These are phyloP conservation scores for Tetanocera ferruginea DNA, from an alignment of 2,888 invertebrate genomes.

Conservation along the genomic window DNA sequence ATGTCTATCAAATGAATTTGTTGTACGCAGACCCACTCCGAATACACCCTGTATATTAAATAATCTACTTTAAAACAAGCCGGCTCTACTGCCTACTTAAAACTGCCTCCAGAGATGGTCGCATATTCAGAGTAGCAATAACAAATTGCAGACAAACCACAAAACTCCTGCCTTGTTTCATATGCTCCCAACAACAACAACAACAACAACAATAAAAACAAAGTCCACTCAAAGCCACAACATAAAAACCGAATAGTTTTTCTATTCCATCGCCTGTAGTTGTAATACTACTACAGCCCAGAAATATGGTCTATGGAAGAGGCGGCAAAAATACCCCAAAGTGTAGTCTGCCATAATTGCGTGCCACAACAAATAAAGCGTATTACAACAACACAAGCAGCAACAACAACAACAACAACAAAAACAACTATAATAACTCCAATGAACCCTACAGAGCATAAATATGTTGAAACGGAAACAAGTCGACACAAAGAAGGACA, in stretches of 20 bases:
- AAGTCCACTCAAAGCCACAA: not conserved
- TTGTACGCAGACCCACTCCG: too few species aligned
- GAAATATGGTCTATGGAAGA: not conserved
- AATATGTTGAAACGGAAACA: not conserved
- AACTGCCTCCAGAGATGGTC: too few species aligned
- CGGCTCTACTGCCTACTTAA: too few species aligned
- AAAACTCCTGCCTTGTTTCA: constrained; percentile 7
- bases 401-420: not conserved
- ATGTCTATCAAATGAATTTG: too few species aligned
- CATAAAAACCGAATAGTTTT: not conserved
- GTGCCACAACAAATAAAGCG: constrained; percentile 39
- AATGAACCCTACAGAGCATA: constrained; percentile 2
- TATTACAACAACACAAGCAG: constrained; percentile 15
- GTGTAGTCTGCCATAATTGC: constrained; percentile 45
- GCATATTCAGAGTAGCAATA: not conserved
- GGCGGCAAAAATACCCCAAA: not conserved
- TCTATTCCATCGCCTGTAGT: constrained; percentile 37
- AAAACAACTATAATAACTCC: constrained; percentile 6
- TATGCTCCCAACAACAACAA: not conserved
- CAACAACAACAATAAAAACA: not conserved
- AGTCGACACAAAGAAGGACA: constrained; percentile 4
- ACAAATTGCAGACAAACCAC: constrained; percentile 11
- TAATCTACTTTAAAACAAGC: too few species aligned
- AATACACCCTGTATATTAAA: too few species aligned
- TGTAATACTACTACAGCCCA: not conserved